These are phyloP conservation scores for Diarsia rubi DNA, from an alignment of 2,888 invertebrate species.

Conservation along the genomic window DNA sequence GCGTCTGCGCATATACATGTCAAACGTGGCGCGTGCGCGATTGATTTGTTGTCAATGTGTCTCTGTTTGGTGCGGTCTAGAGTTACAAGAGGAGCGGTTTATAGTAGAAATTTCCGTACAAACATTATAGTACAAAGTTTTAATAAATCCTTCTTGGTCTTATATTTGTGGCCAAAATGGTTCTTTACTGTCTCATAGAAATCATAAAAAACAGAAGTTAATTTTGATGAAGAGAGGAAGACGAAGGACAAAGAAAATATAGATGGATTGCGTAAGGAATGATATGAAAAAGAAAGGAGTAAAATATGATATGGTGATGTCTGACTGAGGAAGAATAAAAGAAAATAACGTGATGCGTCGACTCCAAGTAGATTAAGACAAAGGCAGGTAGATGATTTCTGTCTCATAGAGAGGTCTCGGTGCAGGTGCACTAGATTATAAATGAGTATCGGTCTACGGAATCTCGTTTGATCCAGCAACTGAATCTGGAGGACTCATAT, in stretches of 20 bases:
- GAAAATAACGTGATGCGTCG: too few species aligned
- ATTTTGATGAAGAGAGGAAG: too few species aligned
- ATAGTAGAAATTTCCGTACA: not conserved
- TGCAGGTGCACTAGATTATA: not conserved
- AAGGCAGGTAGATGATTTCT: too few species aligned
- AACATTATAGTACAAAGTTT: not conserved
- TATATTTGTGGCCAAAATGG: not conserved
- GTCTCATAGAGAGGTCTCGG: too few species aligned
- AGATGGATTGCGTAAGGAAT: too few species aligned
- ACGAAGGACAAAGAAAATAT: too few species aligned
- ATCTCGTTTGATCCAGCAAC: not conserved
- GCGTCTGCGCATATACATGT: slow-evolving; percentile 72
- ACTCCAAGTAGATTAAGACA: too few species aligned
- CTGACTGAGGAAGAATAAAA: too few species aligned
- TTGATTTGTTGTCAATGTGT: slow-evolving; percentile 85
- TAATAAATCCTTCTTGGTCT: not conserved
- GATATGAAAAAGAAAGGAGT: too few species aligned
- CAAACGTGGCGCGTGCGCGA: slow-evolving; percentile 82
- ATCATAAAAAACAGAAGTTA: too few species aligned
- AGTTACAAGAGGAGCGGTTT: slow-evolving; percentile 48
- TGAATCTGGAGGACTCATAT: not conserved
- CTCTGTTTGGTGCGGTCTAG: slow-evolving; percentile 63
- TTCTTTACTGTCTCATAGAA: not conserved
- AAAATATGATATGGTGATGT: too few species aligned
- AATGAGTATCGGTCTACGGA: not conserved